phyloP scores from a whole-genome alignment of 2,113 vertebrate species.

The Archocentrus centrarchus region DNA sequence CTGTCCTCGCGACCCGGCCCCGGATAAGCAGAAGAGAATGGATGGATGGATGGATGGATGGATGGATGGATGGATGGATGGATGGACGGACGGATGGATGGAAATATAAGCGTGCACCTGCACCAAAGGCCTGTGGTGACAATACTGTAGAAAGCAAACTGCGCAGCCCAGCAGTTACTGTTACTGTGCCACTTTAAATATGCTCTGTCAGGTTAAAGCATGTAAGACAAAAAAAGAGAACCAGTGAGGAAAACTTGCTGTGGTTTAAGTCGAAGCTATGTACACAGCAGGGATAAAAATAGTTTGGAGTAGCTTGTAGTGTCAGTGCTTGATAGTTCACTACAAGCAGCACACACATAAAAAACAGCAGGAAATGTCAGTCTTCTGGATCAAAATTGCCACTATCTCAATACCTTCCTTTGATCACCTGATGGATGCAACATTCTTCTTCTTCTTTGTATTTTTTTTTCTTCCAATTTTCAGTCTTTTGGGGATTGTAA shows the following conservation, averaged over 20 bases:
- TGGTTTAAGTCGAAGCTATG: slow-evolving; percentile 25
- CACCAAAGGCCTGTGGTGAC: slow-evolving; percentile 36
- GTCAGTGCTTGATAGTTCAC: slow-evolving; percentile 18
- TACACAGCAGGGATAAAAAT: slow-evolving; percentile 47
- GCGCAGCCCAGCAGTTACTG: slow-evolving; percentile 41
- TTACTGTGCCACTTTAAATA: slow-evolving; percentile 42
- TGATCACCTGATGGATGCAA: slow-evolving; percentile 47
- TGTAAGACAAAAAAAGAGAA: slow-evolving; percentile 21
- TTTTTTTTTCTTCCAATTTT: slow-evolving; percentile 19
- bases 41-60: too few relatives aligned
- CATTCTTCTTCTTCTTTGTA: slow-evolving; percentile 20
- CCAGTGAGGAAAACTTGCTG: slow-evolving; percentile 20
- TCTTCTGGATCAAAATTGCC: slow-evolving; percentile 18
- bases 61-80: neutral
- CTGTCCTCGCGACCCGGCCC: too few relatives aligned
- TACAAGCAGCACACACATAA: neutral
- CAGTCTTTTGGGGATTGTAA: slow-evolving; percentile 2
- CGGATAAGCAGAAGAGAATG: too few relatives aligned
- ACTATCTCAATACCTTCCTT: slow-evolving; percentile 26
- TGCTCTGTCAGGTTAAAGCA: slow-evolving; percentile 53
- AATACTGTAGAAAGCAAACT: slow-evolving; percentile 45
- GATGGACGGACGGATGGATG: too few relatives aligned
- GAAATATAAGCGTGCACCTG: slow-evolving; percentile 46
- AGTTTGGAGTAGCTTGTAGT: slow-evolving; percentile 36
- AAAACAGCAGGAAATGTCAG: slow-evolving; percentile 23